Conservation (phyloP, 2,888 invertebrate genomes). For the Melanophora roralis region DNA sequence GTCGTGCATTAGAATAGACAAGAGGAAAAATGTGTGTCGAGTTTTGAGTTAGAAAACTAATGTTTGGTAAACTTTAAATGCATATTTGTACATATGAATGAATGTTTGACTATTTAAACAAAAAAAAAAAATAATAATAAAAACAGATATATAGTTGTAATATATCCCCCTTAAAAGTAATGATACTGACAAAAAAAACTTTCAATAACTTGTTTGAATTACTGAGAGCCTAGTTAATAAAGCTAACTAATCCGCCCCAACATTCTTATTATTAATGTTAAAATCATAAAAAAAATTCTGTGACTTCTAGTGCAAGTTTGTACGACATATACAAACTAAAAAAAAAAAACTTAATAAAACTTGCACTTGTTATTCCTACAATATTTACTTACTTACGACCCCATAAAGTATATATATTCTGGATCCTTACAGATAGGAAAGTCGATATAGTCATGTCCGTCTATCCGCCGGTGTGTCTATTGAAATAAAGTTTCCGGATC, state of each 20-base stretch:
- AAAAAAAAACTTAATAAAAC: no score
- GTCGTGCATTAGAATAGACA: slow-evolving; percentile 1
- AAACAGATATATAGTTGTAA: not conserved
- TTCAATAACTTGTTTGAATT: slow-evolving; percentile 34
- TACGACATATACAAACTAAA: no score
- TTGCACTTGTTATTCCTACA: no score
- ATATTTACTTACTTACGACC: no score
- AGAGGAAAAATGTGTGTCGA: slow-evolving; percentile 20
- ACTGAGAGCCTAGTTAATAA: slow-evolving; percentile 51
- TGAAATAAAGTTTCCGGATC: no score
- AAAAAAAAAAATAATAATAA: no score
- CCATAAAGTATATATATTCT: no score
- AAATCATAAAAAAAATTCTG: not conserved
- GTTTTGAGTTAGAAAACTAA: slow-evolving; percentile 30
- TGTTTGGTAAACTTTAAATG: slow-evolving; percentile 23
- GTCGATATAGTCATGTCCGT: no score
- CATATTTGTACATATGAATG: not conserved
- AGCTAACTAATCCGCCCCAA: slow-evolving; percentile 56
- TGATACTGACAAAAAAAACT: not conserved
- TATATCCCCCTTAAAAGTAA: slow-evolving; percentile 7
- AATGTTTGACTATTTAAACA: slow-evolving; percentile 8
- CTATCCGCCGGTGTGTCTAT: no score
- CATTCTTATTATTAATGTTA: slow-evolving; percentile 20
- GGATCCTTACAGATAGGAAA: no score
- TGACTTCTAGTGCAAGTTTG: no score